Conservation (phyloP, 2,797 vertebrate species). For the Muscicapa striata region DNA sequence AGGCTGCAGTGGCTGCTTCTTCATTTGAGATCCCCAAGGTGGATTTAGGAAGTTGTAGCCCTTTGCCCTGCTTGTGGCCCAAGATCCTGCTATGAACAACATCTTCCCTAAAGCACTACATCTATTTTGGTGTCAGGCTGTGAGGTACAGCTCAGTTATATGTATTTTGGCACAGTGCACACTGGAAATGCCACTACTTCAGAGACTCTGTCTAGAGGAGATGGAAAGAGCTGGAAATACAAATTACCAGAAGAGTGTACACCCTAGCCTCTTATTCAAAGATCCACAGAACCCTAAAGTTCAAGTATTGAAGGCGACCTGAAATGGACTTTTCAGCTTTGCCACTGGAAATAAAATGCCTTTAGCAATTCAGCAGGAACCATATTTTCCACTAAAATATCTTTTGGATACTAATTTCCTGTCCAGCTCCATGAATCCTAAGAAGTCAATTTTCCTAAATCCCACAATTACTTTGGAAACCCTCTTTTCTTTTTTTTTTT, state of each 20-base stretch:
- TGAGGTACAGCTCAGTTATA: neutral
- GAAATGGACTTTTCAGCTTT: neutral
- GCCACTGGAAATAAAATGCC: neutral
- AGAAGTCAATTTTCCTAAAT: neutral
- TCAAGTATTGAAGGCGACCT: neutral
- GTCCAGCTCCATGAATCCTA: neutral
- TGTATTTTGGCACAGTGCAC: neutral
- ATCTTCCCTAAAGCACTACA: neutral
- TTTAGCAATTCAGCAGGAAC: neutral
- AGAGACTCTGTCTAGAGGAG: neutral
- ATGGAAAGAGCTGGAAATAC: neutral
- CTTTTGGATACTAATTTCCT: neutral
- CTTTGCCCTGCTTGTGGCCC: neutral
- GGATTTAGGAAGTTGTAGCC: neutral
- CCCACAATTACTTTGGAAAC: neutral
- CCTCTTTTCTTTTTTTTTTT: neutral
- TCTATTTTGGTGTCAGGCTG: neutral
- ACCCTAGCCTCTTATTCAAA: neutral
- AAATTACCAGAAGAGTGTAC: neutral
- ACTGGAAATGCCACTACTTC: neutral
- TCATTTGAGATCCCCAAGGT: neutral
- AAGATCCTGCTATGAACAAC: neutral
- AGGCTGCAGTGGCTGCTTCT: neutral
- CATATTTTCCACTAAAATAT: neutral
- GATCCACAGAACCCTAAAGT: neutral